Base-by-base conservation (phyloP, 1,140 invertebrate species). In the Gonioctena quinquepunctata region DNA sequence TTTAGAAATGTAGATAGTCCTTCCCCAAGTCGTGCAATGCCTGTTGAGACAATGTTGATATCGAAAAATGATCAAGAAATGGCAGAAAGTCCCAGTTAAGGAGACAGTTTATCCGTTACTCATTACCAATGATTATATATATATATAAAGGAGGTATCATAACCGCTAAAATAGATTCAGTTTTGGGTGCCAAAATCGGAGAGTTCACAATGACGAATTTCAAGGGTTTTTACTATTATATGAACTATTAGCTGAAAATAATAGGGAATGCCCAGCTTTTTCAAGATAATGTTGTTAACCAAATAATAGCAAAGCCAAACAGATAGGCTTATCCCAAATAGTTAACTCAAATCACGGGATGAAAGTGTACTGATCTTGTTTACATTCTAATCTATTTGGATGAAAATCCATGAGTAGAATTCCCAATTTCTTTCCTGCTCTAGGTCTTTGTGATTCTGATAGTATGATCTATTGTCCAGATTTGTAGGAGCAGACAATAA, bases 1-100 rank as follows among this genome's bases (percentile, higher is more conserved):
- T 88, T 88, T 79, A 83, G 86, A 73, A 82, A 85, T 23, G 83
- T 85, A 25, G 86, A 88, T 62, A 87, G 85, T 78, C 86, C 83
- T 7, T 86, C 85, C 2, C 85, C 86, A 0, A 82, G 77, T 73
- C 76, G 83, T 23, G 64, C 75, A 25, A 71, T 78, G 27, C 79
- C 73, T 8, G 80, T 83, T 13, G 84, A 85, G 61, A 80, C 81
- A 6, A 84, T 86, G 78, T 81, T 81, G n/a, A 76, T 82, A 18
- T 72, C 79, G 1, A 82, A 76, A 26, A 78, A 71, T 50, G 83
- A 83, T 73, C 80, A 84, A 63, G 80, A 83, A 62, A 83, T 83
- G 81, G 61, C 79, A 0, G 81, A 83, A 50, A 77, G 79, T 62
- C 80, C 80, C 27, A 83, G 81, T 73, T 83, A 83, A 81, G 25